These are phyloP conservation scores for Sminthurides bifidus DNA, from an alignment of 1,140 invertebrate species.

Conservation along the genomic window DNA sequence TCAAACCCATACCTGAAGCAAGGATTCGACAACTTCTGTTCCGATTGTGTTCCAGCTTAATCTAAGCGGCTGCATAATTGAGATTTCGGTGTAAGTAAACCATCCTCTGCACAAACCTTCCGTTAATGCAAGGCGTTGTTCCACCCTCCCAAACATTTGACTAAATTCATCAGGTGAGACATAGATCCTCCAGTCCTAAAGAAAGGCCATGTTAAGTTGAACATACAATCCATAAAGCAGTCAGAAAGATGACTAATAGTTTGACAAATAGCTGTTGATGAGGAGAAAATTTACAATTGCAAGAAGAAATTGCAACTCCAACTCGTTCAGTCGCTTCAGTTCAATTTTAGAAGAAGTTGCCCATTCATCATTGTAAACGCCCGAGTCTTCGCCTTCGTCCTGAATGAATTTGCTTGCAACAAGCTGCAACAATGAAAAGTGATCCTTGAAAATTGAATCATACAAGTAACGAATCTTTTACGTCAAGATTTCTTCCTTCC, in stretches of 20 bases:
- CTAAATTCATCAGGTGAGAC: constrained; percentile 59
- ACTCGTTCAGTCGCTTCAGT: constrained; percentile 58
- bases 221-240: not conserved
- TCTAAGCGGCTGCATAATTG: too few species aligned
- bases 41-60: constrained; percentile 31
- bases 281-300: constrained; percentile 61
- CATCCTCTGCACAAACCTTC: constrained; percentile 62
- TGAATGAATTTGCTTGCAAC: constrained; percentile 88
- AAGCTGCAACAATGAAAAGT: constrained; percentile 50
- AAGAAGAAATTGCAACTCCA: constrained; percentile 76
- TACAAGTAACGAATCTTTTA: constrained; percentile 26
- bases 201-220: constrained; percentile 14
- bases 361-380: constrained; percentile 81
- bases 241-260: not conserved
- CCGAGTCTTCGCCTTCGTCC: constrained; percentile 79
- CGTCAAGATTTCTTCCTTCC: not conserved
- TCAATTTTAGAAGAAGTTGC: constrained; percentile 63
- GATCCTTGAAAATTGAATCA: constrained; percentile 18
- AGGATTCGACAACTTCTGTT: too few species aligned
- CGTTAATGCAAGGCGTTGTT: constrained; percentile 53
- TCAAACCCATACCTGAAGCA: too few species aligned
- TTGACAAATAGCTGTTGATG: constrained; percentile 9
- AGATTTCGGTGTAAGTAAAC: constrained; percentile 78
- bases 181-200: constrained; percentile 71
- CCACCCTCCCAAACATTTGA: constrained; percentile 51